Base-by-base conservation (phyloP, 2,113 vertebrate species). In the Potamarius usumacintae region DNA sequence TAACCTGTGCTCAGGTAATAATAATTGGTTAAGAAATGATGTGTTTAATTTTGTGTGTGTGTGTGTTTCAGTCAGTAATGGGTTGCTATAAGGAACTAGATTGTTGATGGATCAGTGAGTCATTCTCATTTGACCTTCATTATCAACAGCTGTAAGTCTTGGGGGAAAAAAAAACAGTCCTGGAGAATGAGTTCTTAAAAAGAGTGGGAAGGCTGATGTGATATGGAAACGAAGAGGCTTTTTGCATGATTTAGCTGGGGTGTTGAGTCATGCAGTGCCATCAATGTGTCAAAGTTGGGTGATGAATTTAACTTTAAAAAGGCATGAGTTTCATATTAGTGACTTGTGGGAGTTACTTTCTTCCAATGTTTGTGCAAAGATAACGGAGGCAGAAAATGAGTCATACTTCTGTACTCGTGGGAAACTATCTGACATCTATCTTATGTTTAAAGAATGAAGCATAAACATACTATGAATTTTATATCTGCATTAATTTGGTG, bases 381-480 rank as follows among this genome's bases (percentile, higher is more conserved):
- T 88, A 83, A 84, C 69, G 60, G 85, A 69, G 27, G 60, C n/a
- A 48, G 83, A 69, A 82, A 88, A 86, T 88, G 84, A 88, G 85
- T 86, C 89, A 86, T 69, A 17, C 53, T 74, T 79, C 71, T 50
- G 20, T 22, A 78, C 81, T 88, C 57, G 25, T 71, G 82, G 82
- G 85, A 82, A 83, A 58, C 74, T 60, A 72, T 84, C 30, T 52
- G 27, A 52, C 76, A 48, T 42, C 42, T 53, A 57, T 67, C 50
- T 84, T 30, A 85, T 83, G 60, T 79, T 65, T 71, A 72, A 55
- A 80, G 74, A 72, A 74, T 42, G 25, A 74, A 83, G 83, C 74
- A 77, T 74, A 89, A 84, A 82, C 83, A 85, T 77, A 22, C 91
- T 91, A 90, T 90, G 92, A 88, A 90, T 88, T 83, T 87, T 63